These are phyloP conservation scores for Sesia apiformis DNA, from an alignment of 2,888 invertebrate genomes.

Conservation along the genomic window DNA sequence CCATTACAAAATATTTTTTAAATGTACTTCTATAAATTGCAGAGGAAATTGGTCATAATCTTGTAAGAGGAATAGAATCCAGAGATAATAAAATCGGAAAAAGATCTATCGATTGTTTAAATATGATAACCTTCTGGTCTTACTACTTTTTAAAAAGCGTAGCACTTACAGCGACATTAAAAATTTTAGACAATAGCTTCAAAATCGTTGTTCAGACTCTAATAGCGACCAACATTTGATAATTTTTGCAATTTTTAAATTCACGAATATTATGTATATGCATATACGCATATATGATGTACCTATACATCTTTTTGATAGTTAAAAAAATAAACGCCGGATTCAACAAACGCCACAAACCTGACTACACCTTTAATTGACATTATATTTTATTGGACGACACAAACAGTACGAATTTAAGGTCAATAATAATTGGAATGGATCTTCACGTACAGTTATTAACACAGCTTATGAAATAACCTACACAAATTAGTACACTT, in stretches of 20 bases:
- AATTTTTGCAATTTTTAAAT: not conserved
- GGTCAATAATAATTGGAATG: not conserved
- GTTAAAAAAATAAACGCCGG: not conserved
- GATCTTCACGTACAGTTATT: constrained; percentile 1
- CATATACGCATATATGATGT: too few species aligned
- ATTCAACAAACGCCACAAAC: not conserved
- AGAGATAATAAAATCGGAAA: too few species aligned
- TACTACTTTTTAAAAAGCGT: too few species aligned
- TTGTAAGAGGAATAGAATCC: too few species aligned
- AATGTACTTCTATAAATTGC: constrained; percentile 16
- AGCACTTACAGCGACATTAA: not conserved
- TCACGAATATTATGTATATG: too few species aligned
- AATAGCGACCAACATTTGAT: not conserved
- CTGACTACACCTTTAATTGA: constrained; percentile 23
- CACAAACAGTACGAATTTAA: constrained; percentile 17
- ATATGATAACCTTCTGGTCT: too few species aligned
- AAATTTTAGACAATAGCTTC: not conserved
- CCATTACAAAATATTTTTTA: constrained; percentile 48
- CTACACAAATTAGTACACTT: too few species aligned
- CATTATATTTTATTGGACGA: constrained; percentile 21
- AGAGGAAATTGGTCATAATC: constrained; percentile 41
- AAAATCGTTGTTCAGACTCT: not conserved
- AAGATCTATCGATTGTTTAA: too few species aligned
- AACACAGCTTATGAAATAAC: not conserved
- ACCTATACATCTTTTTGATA: not conserved